Base-by-base conservation (phyloP, 1,140 invertebrate genomes). In the Drosophila athabasca region DNA sequence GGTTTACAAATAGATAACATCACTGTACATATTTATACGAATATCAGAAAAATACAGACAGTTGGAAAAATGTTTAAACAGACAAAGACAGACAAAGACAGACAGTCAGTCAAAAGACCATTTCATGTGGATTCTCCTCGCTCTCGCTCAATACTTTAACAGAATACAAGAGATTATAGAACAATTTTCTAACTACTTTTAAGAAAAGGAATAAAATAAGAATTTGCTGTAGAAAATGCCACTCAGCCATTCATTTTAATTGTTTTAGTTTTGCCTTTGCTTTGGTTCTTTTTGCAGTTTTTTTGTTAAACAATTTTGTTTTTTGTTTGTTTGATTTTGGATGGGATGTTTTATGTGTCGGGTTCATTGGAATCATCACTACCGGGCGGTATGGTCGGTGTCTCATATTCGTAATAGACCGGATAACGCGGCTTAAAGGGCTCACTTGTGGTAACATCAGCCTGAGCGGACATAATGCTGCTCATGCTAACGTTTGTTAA, bases 381-480 rank as follows among this genome's bases (percentile, higher is more conserved):
- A 91, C 90, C 90, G 87, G 90, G 90, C 87, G 90, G 90, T 91
- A 91, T 91, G 73, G 84, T 90, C 72, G 90, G 90, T 76, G 90
- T 91, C 77, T 91, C 90, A 70, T 91, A 91, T 60, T 91, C 87
- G 74, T 90, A 91, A 85, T 91, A 91, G 74, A 91, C 90, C 62
- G 90, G 90, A 79, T 91, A 91, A 71, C 84, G 90, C 62, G 90
- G 90, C 74, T 91, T 91, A 78, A 91, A 91, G 59, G 77, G 80
- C 69, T 91, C 90, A 78, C 82, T 79, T 71, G 90, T 88, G 65
- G 79, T 75, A 62, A 75, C 82, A 68, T 88, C 83, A 69, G 70
- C 80, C 73, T 91, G 84, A 76, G 79, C 61, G 52, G 90, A 88
- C 66, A 81, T 81, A 74, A 90, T 84, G 65, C 90, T 91, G 76